phyloP scores from a whole-genome alignment of 2,113 vertebrate genomes.

The Columba janthina region DNA sequence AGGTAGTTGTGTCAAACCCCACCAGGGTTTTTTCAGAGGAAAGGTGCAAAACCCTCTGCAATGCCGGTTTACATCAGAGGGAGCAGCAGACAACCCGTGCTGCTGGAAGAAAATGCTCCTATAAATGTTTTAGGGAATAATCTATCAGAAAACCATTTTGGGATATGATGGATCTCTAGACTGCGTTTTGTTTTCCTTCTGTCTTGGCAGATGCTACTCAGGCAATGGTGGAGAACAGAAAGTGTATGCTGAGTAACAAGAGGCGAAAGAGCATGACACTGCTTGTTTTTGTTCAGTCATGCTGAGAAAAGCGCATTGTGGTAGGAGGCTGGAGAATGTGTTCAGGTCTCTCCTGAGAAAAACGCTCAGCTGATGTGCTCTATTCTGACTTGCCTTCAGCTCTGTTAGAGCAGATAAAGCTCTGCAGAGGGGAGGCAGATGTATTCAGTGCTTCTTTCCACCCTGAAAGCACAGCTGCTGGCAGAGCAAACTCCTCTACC shows the following conservation, averaged over 20 bases:
- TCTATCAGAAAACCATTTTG: neutral
- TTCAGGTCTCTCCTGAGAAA: slow-evolving; percentile 17
- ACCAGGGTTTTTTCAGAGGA: neutral
- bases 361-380: neutral
- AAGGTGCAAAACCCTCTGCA: neutral
- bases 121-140: neutral
- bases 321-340: slow-evolving; percentile 1
- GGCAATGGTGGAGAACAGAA: neutral
- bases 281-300: slow-evolving; percentile 55
- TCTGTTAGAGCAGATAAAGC: slow-evolving; percentile 13
- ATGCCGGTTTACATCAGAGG: neutral
- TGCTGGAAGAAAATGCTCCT: neutral
- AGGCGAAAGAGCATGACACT: slow-evolving; percentile 40
- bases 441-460: neutral
- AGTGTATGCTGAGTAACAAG: slow-evolving; percentile 19
- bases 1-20: neutral
- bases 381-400: neutral
- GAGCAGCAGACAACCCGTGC: neutral
- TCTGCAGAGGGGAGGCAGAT: neutral
- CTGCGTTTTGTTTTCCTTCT: neutral
- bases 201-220: slow-evolving; percentile 6
- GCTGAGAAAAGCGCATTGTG: neutral
- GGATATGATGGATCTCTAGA: neutral
- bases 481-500: neutral
- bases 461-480: neutral